Evolutionary conservation across 2,113 vertebrate genomes (phyloP).

Genomic region (Ictalurus furcatus): DNA sequence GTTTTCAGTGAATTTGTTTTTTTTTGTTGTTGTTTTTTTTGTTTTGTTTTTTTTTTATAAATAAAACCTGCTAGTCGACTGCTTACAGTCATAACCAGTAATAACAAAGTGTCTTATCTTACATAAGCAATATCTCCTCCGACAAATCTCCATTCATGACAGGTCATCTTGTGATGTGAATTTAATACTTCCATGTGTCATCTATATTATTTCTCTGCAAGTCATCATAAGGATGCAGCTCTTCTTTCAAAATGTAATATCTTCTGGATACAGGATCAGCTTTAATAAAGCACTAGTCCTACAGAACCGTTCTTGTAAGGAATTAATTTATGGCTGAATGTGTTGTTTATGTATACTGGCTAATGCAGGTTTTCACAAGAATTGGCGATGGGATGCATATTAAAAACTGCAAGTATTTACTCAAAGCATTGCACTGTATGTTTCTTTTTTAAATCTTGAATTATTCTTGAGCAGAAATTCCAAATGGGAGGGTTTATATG

Average conservation of each 20-base stretch:
- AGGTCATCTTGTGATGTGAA: conserved; percentile 21
- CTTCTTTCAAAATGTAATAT: conserved; percentile 33
- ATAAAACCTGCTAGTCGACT: conserved; percentile 1
- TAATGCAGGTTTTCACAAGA: conserved; percentile 6
- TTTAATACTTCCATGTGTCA: conserved; percentile 34
- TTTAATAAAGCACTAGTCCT: conserved; percentile 29
- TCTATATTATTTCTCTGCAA: conserved; percentile 30
- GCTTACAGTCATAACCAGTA: not conserved
- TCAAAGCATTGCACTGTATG: not conserved
- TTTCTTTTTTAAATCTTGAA: not conserved
- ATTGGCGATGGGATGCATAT: not conserved
- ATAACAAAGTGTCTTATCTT: conserved; percentile 31
- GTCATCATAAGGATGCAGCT: conserved; percentile 21
- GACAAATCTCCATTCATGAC: conserved; percentile 5
- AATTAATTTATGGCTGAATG: conserved; percentile 14
- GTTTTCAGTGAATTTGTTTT: not conserved
- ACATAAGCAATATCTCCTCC: conserved; percentile 14
- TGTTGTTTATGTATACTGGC: not conserved
- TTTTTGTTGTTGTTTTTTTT: too few species aligned
- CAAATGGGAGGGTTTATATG: not conserved
- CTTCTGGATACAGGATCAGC: conserved; percentile 7
- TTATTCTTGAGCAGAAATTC: not conserved
- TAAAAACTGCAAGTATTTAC: not conserved
- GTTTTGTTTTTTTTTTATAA: not conserved
- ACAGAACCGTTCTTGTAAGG: not conserved